phyloP scores from a whole-genome alignment of 2,113 vertebrate genomes.

The Thamnophis sirtalis region DNA sequence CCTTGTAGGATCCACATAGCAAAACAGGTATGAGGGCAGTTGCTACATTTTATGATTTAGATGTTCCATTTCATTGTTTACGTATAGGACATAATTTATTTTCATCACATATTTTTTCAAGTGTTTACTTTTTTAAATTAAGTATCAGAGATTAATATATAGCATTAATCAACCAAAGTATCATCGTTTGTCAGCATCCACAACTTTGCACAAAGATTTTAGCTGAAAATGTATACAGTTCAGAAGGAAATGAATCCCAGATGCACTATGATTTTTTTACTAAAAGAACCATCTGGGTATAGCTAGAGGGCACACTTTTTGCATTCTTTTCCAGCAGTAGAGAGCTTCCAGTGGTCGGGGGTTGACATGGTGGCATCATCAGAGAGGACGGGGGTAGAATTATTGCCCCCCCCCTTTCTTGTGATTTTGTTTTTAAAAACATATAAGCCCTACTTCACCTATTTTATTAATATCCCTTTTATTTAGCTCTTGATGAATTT shows the following conservation, averaged over 20 bases:
- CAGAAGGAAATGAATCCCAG: conserved; percentile 21
- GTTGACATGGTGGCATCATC: background rate
- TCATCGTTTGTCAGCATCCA: background rate
- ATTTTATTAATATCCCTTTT: background rate
- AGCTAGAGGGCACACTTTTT: conserved; percentile 3
- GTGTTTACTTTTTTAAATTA: background rate
- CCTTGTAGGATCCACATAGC: background rate
- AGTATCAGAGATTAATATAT: background rate
- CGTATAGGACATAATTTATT: background rate
- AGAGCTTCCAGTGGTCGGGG: background rate
- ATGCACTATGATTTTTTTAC: background rate
- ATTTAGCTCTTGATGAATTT: background rate
- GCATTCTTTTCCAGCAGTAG: conserved; percentile 23
- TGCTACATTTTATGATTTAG: background rate
- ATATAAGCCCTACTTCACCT: background rate
- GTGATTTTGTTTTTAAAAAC: background rate
- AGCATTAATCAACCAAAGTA: background rate
- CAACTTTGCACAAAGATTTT: background rate
- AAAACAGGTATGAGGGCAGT: background rate
- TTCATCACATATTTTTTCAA: background rate
- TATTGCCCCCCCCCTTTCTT: background rate
- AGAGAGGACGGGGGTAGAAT: background rate
- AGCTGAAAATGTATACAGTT: background rate
- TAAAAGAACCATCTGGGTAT: background rate
- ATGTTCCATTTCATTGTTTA: background rate